phyloP scores from a whole-genome alignment of 2,797 vertebrate species.

The Linurgus olivaceus region DNA sequence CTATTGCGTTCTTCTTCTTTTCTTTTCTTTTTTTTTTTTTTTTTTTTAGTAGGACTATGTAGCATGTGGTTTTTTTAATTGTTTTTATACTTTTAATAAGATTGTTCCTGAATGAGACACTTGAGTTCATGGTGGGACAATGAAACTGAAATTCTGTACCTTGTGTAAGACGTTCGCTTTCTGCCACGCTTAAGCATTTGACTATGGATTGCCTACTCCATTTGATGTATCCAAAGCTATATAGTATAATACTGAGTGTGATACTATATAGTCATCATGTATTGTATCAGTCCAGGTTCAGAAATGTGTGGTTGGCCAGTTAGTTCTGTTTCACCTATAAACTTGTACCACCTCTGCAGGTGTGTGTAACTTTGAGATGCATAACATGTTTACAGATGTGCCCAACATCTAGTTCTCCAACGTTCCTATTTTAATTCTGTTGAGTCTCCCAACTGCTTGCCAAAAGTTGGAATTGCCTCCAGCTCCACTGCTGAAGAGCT shows the following conservation, averaged over 20 bases:
- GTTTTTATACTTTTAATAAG: slow-evolving; percentile 62
- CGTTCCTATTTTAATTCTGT: slow-evolving; percentile 65
- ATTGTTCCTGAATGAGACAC: slow-evolving; percentile 61
- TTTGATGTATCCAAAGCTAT: slow-evolving; percentile 71
- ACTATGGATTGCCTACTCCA: slow-evolving; percentile 75
- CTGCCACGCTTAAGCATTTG: slow-evolving; percentile 69
- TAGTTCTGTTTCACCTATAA: slow-evolving; percentile 75
- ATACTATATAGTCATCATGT: slow-evolving; percentile 56
- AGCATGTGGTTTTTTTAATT: slow-evolving; percentile 36
- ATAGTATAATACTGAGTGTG: slow-evolving; percentile 1
- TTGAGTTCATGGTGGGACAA: slow-evolving; percentile 62
- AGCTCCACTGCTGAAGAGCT: slow-evolving; percentile 44
- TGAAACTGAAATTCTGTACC: slow-evolving; percentile 52
- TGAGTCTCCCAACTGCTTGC: slow-evolving; percentile 77
- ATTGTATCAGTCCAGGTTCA: slow-evolving; percentile 76
- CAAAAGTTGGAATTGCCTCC: slow-evolving; percentile 72
- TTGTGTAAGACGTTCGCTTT: slow-evolving; percentile 64
- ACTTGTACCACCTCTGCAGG: slow-evolving; percentile 74
- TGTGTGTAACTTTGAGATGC: slow-evolving; percentile 74
- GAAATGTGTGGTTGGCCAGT: slow-evolving; percentile 78
- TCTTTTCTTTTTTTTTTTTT: not conserved
- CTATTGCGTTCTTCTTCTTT: not conserved
- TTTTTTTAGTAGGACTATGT: slow-evolving; percentile 39
- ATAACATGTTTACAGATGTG: slow-evolving; percentile 78
- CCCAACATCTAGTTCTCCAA: slow-evolving; percentile 69